Evolutionary conservation across 2,888 invertebrate species (phyloP), one percentile per base, ranked within the genome.

Genomic region (Seira sanloemensis): DNA sequence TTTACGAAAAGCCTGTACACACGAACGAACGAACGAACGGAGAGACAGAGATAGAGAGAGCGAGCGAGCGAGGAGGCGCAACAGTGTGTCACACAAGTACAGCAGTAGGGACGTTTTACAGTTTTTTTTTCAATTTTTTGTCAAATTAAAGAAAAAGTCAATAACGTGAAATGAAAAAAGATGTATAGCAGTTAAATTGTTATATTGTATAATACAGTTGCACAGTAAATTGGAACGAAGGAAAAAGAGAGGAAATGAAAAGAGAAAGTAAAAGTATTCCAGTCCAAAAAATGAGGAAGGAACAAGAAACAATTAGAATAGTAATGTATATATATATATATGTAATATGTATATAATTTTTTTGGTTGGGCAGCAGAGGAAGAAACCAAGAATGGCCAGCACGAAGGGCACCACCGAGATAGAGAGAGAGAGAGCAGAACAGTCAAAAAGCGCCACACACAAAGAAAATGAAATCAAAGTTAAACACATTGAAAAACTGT

Each of bases 401-500:
- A 88, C 86, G 89, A 88, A 88, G 89, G 88, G 89, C 88, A 89
- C 88, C 89, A 89, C 89, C 88, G 89, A 89, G 86, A 88, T 86
- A 87, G 88, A 89, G 88, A 58, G 58, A 37, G 37, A 88, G 88
- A 88, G 80, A 80, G 85, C 79, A 86, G 84, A 74, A 89, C 89
- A 89, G 88, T 89, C 88, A 89, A 84, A 84, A 89, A 89, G 89
- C 89, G 89, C 89, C 89, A 89, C 87, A 88, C 82, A 86, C 86
- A 78, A 24, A 76, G 54, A 84, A 62, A 19, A 62, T n/a, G n/a
- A 84, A 84, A 75, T 71, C 86, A 87, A 85, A 77, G 87, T 88
- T 85, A 86, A n/a, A 88, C 88, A 88, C 88, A 81, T 88, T 74
- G 80, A 85, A 87, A 74, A 79, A 86, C 84, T n/a, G n/a, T n/a